Evolutionary conservation across 2,888 invertebrate genomes (phyloP).

Genomic region (Oxystoma pomonae): DNA sequence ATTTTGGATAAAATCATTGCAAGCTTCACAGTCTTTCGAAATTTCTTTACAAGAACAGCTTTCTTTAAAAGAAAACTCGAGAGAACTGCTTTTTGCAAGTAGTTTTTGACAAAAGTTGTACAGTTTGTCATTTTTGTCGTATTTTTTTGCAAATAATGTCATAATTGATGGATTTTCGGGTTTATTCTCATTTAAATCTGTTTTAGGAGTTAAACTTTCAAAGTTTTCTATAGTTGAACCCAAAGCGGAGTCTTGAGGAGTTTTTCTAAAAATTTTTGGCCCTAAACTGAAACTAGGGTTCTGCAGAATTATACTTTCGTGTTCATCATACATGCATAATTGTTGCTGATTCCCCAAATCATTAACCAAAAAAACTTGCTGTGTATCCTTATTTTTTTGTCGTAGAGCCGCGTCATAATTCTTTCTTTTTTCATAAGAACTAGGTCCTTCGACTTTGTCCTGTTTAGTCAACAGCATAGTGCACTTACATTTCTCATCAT

Average conservation of each 20-base stretch:
- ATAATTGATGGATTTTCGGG: not conserved
- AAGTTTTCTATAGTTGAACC: not conserved
- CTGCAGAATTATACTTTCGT: not conserved
- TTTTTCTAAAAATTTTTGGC: not conserved
- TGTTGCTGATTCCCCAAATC: not conserved
- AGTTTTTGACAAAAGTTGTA: constrained; percentile 11
- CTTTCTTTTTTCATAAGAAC: constrained; percentile 31
- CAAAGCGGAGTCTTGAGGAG: not conserved
- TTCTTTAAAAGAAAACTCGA: constrained; percentile 8
- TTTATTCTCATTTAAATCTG: no score
- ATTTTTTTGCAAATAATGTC: not conserved
- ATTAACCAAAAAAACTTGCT: not conserved
- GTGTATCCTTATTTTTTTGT: constrained; percentile 26
- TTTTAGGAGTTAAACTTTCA: no score
- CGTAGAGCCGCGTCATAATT: constrained; percentile 30
- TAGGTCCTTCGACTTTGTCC: constrained; percentile 26
- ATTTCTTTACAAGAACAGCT: constrained; percentile 11
- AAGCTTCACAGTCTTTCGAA: constrained; percentile 13
- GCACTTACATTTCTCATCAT: constrained; percentile 20
- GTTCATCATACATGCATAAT: not conserved
- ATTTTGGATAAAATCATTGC: constrained; percentile 12
- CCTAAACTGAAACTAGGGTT: no score
- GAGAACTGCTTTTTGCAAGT: constrained; percentile 9
- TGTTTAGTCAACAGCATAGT: constrained; percentile 32
- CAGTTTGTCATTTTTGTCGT: not conserved